Evolutionary conservation across 2,888 invertebrate genomes (phyloP).

Genomic region (Metopia argyrocephala): DNA sequence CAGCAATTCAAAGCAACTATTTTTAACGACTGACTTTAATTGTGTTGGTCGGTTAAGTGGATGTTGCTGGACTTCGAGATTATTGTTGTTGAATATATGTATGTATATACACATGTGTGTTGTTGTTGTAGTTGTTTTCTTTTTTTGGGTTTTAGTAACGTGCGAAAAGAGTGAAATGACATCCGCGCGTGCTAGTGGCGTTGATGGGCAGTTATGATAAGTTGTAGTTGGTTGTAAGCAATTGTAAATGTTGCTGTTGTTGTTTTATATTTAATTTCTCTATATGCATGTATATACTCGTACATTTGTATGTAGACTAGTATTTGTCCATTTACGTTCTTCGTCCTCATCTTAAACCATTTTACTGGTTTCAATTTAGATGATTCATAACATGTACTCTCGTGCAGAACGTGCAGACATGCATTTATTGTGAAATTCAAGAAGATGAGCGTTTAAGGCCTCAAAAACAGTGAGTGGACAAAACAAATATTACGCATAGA

Average conservation of each 20-base stretch:
- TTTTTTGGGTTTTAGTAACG: constrained; percentile 64
- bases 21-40: constrained; percentile 16
- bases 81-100: not conserved
- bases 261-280: constrained; percentile 7
- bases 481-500: constrained; percentile 3
- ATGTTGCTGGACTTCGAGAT: constrained; percentile 42
- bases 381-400: constrained; percentile 59
- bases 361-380: constrained; percentile 53
- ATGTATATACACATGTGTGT: not conserved
- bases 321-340: constrained; percentile 6
- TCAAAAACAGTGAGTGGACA: constrained; percentile 10
- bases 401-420: constrained; percentile 62
- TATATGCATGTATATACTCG: constrained; percentile 33
- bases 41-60: constrained; percentile 60
- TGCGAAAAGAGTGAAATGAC: constrained; percentile 72
- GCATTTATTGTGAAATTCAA: constrained; percentile 61
- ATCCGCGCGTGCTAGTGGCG: constrained; percentile 69
- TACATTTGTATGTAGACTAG: constrained; percentile 32
- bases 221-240: too few relatives aligned
- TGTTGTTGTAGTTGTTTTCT: constrained; percentile 14
- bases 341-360: not conserved
- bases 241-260: constrained; percentile 16
- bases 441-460: constrained; percentile 25
- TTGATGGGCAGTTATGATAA: constrained; percentile 65
- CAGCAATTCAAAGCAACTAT: constrained; percentile 19